A percentile compares a stretch with the other conserved stretches of the same genome.
Conservation (phyloP, 2,797 vertebrate genomes). For the Nyctalus aviator region DNA sequence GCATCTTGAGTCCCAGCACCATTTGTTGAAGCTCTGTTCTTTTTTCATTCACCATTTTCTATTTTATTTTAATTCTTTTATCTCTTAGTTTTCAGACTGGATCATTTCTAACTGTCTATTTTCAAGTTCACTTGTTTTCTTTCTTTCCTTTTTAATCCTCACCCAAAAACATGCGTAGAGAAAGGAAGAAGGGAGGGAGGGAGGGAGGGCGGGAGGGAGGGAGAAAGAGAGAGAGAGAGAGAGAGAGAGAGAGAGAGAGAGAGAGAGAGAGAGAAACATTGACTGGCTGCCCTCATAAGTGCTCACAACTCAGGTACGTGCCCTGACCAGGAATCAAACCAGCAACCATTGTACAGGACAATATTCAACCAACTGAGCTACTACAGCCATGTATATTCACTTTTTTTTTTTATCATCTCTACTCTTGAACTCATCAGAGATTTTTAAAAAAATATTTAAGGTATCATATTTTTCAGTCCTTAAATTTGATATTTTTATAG, state of each 20-base stretch:
- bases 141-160: neutral
- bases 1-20: neutral
- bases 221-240: neutral
- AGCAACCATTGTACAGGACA: neutral
- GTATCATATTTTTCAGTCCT: constrained; percentile 7
- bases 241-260: too few species aligned
- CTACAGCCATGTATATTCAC: neutral
- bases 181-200: too few species aligned
- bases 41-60: neutral
- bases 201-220: neutral
- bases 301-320: neutral
- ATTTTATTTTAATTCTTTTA: neutral
- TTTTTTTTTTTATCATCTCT: constrained; percentile 16
- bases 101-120: constrained; percentile 27
- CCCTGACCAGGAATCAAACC: neutral
- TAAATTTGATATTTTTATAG: neutral
- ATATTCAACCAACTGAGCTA: neutral
- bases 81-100: constrained; percentile 16
- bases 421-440: constrained; percentile 6
- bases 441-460: neutral
- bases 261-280: neutral
- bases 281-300: neutral
- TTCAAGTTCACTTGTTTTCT: neutral
- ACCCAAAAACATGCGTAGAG: neutral
- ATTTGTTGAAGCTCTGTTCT: constrained; percentile 3